phyloP scores from a whole-genome alignment of 2,888 invertebrate species.

The Pelosia muscerda region DNA sequence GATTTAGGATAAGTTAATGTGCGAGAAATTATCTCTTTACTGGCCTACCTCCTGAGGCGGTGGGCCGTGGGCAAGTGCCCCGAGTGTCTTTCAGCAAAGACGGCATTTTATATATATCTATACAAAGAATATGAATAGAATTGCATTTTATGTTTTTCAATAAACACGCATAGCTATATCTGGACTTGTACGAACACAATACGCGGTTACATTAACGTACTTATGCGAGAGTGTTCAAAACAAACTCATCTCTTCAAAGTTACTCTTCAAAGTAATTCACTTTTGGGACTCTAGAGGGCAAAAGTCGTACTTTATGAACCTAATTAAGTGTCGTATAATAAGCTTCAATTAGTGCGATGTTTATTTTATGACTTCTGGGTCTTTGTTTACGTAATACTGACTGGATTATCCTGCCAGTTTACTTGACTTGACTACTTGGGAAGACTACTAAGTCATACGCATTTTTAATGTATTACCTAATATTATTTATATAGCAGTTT shows the following conservation, averaged over 20 bases:
- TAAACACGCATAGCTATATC: neutral
- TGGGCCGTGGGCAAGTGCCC: no score
- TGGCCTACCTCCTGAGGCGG: no score
- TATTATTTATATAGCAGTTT: neutral
- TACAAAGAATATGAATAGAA: neutral
- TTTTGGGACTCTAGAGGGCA: slow-evolving; percentile 53
- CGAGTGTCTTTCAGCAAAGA: no score
- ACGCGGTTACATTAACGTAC: slow-evolving; percentile 23
- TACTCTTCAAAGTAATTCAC: slow-evolving; percentile 48
- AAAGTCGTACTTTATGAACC: slow-evolving; percentile 57
- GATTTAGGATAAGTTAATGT: no score
- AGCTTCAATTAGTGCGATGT: slow-evolving; percentile 58
- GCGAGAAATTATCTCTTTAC: no score
- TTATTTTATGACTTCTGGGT: slow-evolving; percentile 51
- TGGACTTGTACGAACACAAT: slow-evolving; percentile 5
- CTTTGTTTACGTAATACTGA: slow-evolving; percentile 47
- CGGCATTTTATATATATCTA: no score
- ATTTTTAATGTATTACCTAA: neutral
- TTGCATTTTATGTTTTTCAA: neutral
- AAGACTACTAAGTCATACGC: no score
- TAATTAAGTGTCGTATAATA: slow-evolving; percentile 62
- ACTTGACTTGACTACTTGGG: no score
- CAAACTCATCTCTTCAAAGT: slow-evolving; percentile 49
- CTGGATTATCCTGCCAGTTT: slow-evolving; percentile 24
- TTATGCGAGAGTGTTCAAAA: slow-evolving; percentile 33